Evolutionary conservation across 2,113 vertebrate genomes (phyloP).

Genomic region (Motacilla alba): DNA sequence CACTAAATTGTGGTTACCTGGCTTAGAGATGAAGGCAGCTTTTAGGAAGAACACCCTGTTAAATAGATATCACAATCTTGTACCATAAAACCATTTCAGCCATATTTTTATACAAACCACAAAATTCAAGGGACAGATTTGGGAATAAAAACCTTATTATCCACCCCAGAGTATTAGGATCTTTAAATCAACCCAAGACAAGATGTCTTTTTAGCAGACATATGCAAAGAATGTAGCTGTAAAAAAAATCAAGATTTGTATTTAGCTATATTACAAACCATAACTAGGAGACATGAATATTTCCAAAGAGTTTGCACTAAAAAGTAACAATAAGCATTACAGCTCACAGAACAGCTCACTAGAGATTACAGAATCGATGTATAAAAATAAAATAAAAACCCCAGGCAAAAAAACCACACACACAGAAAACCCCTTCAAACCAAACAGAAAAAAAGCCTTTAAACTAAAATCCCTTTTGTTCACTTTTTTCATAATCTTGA

Average conservation of each 20-base stretch:
- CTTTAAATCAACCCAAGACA: not conserved
- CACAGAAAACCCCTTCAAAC: rapidly evolving
- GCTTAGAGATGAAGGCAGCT: not conserved
- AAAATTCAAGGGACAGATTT: not conserved
- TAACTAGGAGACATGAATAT: not conserved
- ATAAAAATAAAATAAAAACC: not conserved
- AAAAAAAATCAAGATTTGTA: not conserved
- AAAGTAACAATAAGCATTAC: not conserved
- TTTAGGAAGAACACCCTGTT: not conserved
- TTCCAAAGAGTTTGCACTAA: not conserved
- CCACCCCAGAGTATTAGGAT: not conserved
- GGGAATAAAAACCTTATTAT: not conserved
- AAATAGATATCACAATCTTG: not conserved
- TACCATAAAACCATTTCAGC: not conserved
- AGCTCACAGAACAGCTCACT: not conserved
- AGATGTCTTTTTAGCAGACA: not conserved
- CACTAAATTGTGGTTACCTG: not conserved
- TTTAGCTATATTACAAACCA: not conserved
- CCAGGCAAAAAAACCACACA: not conserved
- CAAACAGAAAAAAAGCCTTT: not conserved
- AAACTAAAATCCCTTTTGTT: not conserved
- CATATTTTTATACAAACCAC: not conserved
- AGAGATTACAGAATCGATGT: not conserved
- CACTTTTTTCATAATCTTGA: not conserved
- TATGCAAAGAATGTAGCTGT: not conserved